phyloP scores from a whole-genome alignment of 2,888 invertebrate genomes.

The Pimpla rufipes region DNA sequence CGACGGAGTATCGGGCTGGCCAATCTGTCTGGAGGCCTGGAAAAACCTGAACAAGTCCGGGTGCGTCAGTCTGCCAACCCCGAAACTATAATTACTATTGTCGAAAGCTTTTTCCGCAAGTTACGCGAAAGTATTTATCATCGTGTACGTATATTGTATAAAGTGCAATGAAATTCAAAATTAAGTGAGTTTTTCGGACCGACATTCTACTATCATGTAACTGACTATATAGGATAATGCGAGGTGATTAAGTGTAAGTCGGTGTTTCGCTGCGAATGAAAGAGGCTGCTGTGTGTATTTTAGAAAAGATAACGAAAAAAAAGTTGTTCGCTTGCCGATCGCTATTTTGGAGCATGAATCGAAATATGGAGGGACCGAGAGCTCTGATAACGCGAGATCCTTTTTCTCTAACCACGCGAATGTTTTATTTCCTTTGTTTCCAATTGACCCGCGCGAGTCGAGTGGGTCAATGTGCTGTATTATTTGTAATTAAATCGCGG shows the following conservation, averaged over 20 bases:
- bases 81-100: no score
- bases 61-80: no score
- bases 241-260: not conserved
- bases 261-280: constrained; percentile 27
- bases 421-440: constrained; percentile 14
- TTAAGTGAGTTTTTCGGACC: constrained; percentile 4
- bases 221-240: not conserved
- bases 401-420: not conserved
- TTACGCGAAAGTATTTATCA: constrained; percentile 14
- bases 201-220: not conserved
- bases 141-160: constrained; percentile 4
- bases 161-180: constrained; percentile 46
- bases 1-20: not conserved
- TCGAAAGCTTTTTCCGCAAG: no score
- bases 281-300: constrained; percentile 30
- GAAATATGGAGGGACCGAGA: constrained; percentile 15
- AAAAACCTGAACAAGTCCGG: no score
- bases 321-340: constrained; percentile 41
- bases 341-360: constrained; percentile 38
- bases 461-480: constrained; percentile 53
- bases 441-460: constrained; percentile 21
- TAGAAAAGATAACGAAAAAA: constrained; percentile 8
- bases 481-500: constrained; percentile 58
- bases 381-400: constrained; percentile 15
- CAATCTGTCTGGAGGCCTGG: no score